A percentile compares a stretch with the other conserved stretches of the same genome.
These are phyloP conservation scores for Australoheros scitulus DNA, from an alignment of 2,113 vertebrate species.

Conservation along the genomic window DNA sequence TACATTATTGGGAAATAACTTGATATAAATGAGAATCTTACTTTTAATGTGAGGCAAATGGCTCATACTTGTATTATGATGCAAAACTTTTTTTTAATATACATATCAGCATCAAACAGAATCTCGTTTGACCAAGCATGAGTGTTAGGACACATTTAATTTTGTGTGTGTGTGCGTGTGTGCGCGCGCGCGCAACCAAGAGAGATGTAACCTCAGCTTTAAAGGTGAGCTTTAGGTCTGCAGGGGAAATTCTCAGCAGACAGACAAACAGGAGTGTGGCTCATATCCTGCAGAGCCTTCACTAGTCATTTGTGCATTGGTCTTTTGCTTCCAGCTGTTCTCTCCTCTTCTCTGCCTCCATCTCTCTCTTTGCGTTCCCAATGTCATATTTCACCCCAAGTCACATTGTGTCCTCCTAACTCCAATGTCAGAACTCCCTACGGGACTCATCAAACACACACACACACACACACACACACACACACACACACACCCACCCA, in stretches of 20 bases:
- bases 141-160: neutral
- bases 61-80: neutral
- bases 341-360: constrained; percentile 37
- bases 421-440: constrained; percentile 59
- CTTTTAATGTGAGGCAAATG: neutral
- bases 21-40: neutral
- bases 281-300: constrained; percentile 63
- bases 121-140: neutral
- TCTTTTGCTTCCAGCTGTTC: constrained; percentile 59
- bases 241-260: constrained; percentile 29
- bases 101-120: neutral
- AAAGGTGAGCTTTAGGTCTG: constrained; percentile 60
- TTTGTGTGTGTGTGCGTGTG: too few species aligned
- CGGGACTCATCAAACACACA: constrained; percentile 14
- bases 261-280: constrained; percentile 31
- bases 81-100: neutral
- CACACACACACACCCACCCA: neutral
- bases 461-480: neutral
- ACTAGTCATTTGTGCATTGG: constrained; percentile 58
- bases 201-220: constrained; percentile 33
- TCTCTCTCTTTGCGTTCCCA: constrained; percentile 34
- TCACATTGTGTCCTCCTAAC: constrained; percentile 54
- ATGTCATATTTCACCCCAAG: constrained; percentile 69
- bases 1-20: neutral
- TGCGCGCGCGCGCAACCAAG: neutral